phyloP scores from a whole-genome alignment of 2,797 vertebrate genomes.

The Phataginus tricuspis region DNA sequence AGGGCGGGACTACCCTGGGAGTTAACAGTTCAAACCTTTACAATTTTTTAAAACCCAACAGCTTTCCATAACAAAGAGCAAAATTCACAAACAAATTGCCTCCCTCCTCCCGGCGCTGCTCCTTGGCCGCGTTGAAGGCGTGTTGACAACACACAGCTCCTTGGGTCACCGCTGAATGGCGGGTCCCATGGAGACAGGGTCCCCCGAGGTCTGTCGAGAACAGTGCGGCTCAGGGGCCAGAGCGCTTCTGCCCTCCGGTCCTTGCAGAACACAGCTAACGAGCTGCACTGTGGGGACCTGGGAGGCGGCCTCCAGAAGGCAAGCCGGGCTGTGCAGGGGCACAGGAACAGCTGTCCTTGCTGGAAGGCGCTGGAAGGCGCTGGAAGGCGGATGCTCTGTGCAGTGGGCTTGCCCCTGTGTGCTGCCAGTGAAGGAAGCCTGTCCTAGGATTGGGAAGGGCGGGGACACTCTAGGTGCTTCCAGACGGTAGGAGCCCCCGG shows the following conservation, averaged over 20 bases:
- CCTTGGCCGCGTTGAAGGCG: slow-evolving; percentile 80
- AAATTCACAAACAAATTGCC: slow-evolving; percentile 89
- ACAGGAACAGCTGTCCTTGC: slow-evolving; percentile 47
- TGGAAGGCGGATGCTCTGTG: not conserved
- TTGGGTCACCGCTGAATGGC: slow-evolving; percentile 85
- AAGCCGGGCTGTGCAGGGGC: slow-evolving; percentile 69
- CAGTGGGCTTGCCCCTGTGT: not conserved
- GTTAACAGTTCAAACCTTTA: slow-evolving; percentile 87
- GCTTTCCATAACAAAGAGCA: slow-evolving; percentile 88
- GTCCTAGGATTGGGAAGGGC: not conserved
- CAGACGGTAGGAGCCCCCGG: too few species aligned
- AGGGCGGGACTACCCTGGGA: slow-evolving; percentile 84
- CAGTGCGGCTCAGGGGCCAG: slow-evolving; percentile 73
- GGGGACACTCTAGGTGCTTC: not conserved
- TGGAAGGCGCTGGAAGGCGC: not conserved
- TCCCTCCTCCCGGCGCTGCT: slow-evolving; percentile 83
- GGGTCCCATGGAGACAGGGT: slow-evolving; percentile 83
- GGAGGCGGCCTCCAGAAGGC: slow-evolving; percentile 65
- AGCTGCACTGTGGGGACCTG: slow-evolving; percentile 74
- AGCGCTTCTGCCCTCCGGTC: slow-evolving; percentile 61
- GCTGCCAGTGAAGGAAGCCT: not conserved
- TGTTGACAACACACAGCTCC: slow-evolving; percentile 86
- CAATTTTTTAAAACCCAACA: slow-evolving; percentile 85
- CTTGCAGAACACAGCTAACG: slow-evolving; percentile 77
- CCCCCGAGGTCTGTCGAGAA: slow-evolving; percentile 75